Evolutionary conservation across 2,888 invertebrate genomes (phyloP).

Genomic region (Drosophila emarginata): DNA sequence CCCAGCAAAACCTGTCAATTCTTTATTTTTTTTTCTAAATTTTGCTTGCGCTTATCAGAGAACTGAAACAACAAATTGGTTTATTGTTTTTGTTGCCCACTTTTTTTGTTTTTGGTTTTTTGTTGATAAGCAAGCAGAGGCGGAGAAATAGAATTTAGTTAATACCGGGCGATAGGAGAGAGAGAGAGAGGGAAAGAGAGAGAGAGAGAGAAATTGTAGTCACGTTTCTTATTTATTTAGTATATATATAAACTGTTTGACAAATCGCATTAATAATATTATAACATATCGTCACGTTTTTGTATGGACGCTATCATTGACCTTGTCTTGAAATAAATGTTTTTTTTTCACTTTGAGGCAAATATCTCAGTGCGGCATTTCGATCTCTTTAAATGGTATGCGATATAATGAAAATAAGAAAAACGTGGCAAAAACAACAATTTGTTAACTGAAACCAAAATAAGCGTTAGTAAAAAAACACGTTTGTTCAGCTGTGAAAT

Average conservation of each 20-base stretch:
- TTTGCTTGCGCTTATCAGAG: conserved; percentile 15
- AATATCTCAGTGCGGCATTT: conserved; percentile 47
- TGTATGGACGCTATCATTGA: conserved; percentile 54
- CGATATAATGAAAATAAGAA: conserved; percentile 18
- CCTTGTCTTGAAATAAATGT: conserved; percentile 54
- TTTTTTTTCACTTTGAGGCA: conserved; percentile 49
- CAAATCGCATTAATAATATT: conserved; percentile 3
- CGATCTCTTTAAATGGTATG: conserved; percentile 35
- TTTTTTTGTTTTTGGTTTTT: conserved; percentile 32
- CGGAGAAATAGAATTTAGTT: background rate
- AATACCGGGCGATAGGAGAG: background rate
- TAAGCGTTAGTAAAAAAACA: conserved; percentile 47
- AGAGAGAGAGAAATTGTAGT: background rate
- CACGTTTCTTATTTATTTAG: background rate
- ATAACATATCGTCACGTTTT: conserved; percentile 46
- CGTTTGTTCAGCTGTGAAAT: conserved; percentile 72
- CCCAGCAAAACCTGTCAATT: conserved; percentile 11
- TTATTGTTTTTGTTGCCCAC: conserved; percentile 20
- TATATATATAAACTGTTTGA: conserved; percentile 5
- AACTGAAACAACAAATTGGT: conserved; percentile 28
- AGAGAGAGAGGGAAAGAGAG: background rate
- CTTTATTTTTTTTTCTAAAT: conserved; percentile 23
- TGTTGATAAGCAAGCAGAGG: conserved; percentile 43
- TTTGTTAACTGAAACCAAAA: conserved; percentile 30
- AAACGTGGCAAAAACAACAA: conserved; percentile 39